phyloP scores from a whole-genome alignment of 2,113 vertebrate genomes.

The Bos indicus region DNA sequence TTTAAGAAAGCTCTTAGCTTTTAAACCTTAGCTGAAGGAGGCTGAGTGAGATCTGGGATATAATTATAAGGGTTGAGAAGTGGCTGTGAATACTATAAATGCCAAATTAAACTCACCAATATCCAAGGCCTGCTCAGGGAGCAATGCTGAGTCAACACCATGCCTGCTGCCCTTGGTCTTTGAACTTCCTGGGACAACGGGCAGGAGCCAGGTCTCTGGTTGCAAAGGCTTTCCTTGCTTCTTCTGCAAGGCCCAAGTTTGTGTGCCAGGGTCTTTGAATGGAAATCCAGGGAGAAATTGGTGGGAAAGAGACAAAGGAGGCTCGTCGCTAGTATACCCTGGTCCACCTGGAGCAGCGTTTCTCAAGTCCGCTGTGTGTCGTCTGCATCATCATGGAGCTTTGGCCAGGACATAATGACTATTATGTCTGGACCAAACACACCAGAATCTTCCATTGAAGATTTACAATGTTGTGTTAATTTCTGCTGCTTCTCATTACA shows the following conservation, averaged over 20 bases:
- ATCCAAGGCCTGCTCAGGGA: neutral
- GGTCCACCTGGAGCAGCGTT: neutral
- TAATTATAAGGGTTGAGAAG: slow-evolving; percentile 64
- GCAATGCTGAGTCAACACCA: neutral
- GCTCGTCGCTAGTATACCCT: accelerated
- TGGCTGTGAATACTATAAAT: slow-evolving; percentile 40
- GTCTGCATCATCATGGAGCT: neutral
- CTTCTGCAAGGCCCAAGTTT: neutral
- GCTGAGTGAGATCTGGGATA: slow-evolving; percentile 19
- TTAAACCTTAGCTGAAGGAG: slow-evolving; percentile 35
- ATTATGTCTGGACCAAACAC: neutral
- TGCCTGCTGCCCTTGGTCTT: neutral
- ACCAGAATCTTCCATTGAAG: neutral
- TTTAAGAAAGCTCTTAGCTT: slow-evolving; percentile 27
- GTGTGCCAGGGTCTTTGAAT: neutral
- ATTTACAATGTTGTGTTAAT: neutral
- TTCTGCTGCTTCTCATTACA: neutral
- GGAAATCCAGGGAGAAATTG: neutral
- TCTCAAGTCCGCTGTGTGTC: neutral
- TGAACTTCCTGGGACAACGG: neutral
- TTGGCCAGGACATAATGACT: neutral
- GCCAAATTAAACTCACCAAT: slow-evolving; percentile 42
- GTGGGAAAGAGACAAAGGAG: neutral
- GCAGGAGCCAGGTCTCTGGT: neutral
- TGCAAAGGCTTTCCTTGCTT: neutral